phyloP scores from a whole-genome alignment of 1,140 invertebrate species.

The Papilio glaucus region DNA sequence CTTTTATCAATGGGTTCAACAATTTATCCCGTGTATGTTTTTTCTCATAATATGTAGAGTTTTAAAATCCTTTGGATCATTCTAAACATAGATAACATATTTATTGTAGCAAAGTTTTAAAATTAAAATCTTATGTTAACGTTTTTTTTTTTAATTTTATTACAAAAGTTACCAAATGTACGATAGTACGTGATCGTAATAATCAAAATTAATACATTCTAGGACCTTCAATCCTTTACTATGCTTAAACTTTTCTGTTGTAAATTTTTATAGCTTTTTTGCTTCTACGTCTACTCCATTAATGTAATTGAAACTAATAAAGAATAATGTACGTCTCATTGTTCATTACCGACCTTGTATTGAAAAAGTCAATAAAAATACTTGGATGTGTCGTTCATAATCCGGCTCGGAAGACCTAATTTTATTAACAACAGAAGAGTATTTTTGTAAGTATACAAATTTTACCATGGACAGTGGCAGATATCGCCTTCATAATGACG shows the following conservation, averaged over 20 bases:
- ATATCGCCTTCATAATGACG: too few species aligned
- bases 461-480: too few species aligned
- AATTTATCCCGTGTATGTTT: too few species aligned
- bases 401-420: too few species aligned
- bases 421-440: too few species aligned
- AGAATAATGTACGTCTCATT: too few species aligned
- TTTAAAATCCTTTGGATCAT: too few species aligned
- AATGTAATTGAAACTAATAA: slow-evolving; percentile 5
- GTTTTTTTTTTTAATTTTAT: neutral
- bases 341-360: neutral
- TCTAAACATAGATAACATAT: too few species aligned
- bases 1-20: too few species aligned
- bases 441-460: too few species aligned
- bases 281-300: neutral
- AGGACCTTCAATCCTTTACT: neutral
- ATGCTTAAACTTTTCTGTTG: too few species aligned
- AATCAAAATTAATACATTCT: neutral
- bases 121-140: neutral
- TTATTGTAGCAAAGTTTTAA: neutral
- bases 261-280: slow-evolving; percentile 3
- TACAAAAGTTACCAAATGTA: neutral
- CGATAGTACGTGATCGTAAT: slow-evolving; percentile 1
- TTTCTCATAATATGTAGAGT: too few species aligned
- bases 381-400: neutral
- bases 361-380: neutral